Conservation (phyloP, 2,797 vertebrate species). For the Darevskia nairensis region DNA sequence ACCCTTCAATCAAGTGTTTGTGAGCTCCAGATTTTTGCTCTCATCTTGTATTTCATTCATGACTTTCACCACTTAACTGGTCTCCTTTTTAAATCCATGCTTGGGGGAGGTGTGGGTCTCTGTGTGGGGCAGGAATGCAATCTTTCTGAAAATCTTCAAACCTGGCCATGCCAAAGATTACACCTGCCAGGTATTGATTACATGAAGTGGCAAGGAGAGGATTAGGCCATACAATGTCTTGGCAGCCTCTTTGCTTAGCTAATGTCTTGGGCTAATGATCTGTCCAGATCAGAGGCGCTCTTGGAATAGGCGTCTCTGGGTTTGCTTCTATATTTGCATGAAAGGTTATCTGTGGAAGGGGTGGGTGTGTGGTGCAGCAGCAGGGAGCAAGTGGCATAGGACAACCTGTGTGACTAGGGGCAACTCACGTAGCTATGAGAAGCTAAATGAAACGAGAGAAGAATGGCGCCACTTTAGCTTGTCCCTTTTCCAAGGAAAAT, state of each 20-base stretch:
- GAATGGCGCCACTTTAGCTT: background rate
- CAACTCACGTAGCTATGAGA: background rate
- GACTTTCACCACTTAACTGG: background rate
- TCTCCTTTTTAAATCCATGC: background rate
- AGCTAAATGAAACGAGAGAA: background rate
- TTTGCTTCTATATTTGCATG: conserved; percentile 51
- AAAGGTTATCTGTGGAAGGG: conserved; percentile 44
- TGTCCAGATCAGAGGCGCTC: background rate
- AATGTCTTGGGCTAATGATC: background rate
- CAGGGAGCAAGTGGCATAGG: background rate
- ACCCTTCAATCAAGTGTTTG: background rate
- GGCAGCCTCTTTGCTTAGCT: conserved; percentile 41
- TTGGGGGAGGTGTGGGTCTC: too few relatives aligned
- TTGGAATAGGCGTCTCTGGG: background rate
- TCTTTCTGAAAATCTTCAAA: conserved; percentile 28
- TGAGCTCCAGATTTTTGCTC: background rate
- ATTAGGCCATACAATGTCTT: conserved; percentile 12
- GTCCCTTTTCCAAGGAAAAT: background rate
- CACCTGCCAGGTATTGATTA: background rate
- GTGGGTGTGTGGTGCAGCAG: background rate
- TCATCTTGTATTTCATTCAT: background rate
- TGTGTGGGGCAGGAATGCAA: background rate
- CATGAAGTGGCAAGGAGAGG: background rate
- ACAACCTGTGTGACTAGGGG: background rate
- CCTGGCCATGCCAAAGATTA: background rate